Conservation (phyloP, 2,888 invertebrate genomes). For the Helicoverpa assulta region DNA sequence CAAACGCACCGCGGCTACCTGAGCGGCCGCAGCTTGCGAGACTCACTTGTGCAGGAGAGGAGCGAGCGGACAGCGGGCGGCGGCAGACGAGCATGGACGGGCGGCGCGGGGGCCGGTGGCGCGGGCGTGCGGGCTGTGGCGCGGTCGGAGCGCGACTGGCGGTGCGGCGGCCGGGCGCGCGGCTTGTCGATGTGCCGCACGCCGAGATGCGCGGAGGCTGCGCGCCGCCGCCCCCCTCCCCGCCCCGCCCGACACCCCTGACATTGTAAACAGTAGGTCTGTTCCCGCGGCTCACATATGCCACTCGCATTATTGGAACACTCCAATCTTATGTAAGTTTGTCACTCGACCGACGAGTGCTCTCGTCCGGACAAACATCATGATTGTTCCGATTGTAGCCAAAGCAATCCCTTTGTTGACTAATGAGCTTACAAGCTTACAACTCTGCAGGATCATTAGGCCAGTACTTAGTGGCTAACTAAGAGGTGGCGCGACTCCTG, state of each 20-base stretch:
- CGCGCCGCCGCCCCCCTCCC: conserved; percentile 61
- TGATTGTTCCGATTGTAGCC: neutral
- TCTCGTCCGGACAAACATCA: neutral
- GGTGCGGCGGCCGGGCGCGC: conserved; percentile 49
- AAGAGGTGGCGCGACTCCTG: too few relatives aligned
- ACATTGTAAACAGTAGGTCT: conserved; percentile 49
- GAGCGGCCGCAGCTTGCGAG: conserved; percentile 19
- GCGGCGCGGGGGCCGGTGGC: conserved; percentile 60
- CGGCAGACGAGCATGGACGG: conserved; percentile 81
- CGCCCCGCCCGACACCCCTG: conserved; percentile 41
- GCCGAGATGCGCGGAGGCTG: conserved; percentile 76
- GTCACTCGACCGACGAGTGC: neutral
- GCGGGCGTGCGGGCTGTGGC: conserved; percentile 61
- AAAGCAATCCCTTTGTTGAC: neutral
- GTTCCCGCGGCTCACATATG: conserved; percentile 27
- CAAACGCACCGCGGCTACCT: conserved; percentile 35
- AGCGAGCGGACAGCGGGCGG: conserved; percentile 57
- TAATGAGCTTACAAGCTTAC: neutral
- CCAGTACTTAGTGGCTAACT: too few relatives aligned
- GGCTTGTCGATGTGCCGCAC: conserved; percentile 52
- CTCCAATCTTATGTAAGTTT: conserved; percentile 40
- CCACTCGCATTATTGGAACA: conserved; percentile 30
- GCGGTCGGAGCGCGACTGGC: conserved; percentile 77
- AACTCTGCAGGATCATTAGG: too few relatives aligned
- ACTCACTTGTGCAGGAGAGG: conserved; percentile 76